A percentile compares a stretch with the other conserved stretches of the same genome.
These are phyloP conservation scores for Tetraneura akinire DNA, from an alignment of 1,140 invertebrate genomes.

Conservation along the genomic window DNA sequence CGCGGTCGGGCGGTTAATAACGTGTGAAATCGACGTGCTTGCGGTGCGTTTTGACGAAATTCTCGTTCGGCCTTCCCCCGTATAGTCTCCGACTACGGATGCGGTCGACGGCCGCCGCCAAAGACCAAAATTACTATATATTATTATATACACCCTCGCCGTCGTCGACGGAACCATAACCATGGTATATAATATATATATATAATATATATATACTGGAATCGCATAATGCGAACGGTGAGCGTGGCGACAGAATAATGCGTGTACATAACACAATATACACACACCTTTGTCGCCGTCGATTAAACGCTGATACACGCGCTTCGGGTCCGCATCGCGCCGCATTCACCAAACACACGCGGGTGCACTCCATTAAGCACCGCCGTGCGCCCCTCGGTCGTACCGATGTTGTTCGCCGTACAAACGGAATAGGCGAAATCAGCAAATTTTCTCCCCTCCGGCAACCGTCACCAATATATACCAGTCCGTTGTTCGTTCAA, in stretches of 20 bases:
- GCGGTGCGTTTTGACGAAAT: neutral
- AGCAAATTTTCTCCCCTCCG: neutral
- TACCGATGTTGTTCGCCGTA: neutral
- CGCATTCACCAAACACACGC: neutral
- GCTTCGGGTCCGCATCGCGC: neutral
- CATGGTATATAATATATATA: no score
- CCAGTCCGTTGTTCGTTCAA: neutral
- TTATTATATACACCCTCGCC: no score
- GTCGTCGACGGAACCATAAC: neutral
- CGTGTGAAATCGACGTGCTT: constrained; percentile 3
- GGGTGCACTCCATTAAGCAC: neutral
- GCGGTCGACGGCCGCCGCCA: neutral
- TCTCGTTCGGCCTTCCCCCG: neutral
- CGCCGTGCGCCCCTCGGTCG: neutral
- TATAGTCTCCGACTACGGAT: neutral
- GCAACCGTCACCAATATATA: neutral
- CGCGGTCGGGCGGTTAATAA: neutral
- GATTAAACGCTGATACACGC: constrained; percentile 14
- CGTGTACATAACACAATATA: no score
- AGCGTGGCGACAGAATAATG: no score
- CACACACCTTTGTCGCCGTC: neutral
- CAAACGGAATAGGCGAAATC: neutral
- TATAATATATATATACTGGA: no score
- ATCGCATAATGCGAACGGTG: no score
- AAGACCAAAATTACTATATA: constrained; percentile 1